These are phyloP conservation scores for Teleiodes luculella DNA, from an alignment of 2,888 invertebrate genomes.

Conservation along the genomic window DNA sequence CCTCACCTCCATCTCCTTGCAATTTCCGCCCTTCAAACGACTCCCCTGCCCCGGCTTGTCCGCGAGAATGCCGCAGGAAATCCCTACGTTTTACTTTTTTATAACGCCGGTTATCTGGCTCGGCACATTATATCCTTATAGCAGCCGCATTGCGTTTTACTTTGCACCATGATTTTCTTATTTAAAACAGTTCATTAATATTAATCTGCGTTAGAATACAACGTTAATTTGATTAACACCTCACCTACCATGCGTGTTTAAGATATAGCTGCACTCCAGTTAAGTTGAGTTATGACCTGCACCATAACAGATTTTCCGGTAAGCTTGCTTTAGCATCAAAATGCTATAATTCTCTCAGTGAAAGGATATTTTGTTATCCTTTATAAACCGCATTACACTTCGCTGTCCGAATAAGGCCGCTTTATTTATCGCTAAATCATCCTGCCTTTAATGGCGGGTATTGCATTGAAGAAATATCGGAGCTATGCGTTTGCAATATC, in stretches of 20 bases:
- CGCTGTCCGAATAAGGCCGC: conserved; percentile 23
- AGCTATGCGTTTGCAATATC: conserved; percentile 17
- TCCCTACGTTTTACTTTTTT: conserved; percentile 55
- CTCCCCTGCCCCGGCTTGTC: conserved; percentile 47
- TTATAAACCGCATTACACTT: conserved; percentile 29
- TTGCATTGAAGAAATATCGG: conserved; percentile 21
- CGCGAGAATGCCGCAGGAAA: conserved; percentile 48
- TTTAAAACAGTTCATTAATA: conserved; percentile 17
- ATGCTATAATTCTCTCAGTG: conserved; percentile 33
- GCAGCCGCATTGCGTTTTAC: conserved; percentile 36
- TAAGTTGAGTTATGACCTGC: conserved; percentile 20
- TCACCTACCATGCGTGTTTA: conserved; percentile 10
- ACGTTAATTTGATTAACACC: conserved; percentile 2
- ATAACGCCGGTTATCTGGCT: conserved; percentile 46
- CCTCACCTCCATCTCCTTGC: conserved; percentile 46
- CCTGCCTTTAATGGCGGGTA: conserved; percentile 23
- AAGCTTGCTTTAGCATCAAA: conserved; percentile 35
- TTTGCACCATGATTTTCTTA: conserved; percentile 1
- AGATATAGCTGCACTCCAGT: conserved; percentile 19
- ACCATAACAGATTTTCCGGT: conserved; percentile 26
- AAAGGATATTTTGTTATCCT: conserved; percentile 32
- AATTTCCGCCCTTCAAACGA: conserved; percentile 59
- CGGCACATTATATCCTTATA: conserved; percentile 40
- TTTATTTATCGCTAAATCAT: conserved; percentile 30
- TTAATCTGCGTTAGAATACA: conserved; percentile 18